Evolutionary conservation across 1,140 invertebrate genomes (phyloP), one percentile per base, ranked within the genome.

Genomic region (Eubasilissa regina): DNA sequence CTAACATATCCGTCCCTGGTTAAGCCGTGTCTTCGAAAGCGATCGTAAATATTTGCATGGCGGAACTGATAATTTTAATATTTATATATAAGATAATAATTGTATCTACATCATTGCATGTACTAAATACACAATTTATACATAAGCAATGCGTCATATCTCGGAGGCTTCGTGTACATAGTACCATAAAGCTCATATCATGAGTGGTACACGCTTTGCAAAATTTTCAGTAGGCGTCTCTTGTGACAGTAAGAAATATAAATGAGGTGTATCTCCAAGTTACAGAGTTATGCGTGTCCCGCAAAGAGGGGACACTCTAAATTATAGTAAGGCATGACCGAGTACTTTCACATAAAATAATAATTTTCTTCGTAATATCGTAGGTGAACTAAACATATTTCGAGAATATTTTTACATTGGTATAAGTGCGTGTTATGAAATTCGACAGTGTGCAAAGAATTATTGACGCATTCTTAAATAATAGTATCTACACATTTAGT

Each of bases 231-330:
- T 62, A 53, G 75, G 75, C 79, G 75, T 60, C 55, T 44, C 25
- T 58, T 62, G 43, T 76, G 80, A 81, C 80, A 82, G 75, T 82
- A 82, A 82, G 81, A 82, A 72, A 79, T 79, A 82, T 79, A 82
- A 82, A 82, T 82, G 77, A 82, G 77, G 72, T 35, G 77, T 79
- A 82, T 79, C 81, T 82, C 51, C 13, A 77, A 51, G 13, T 53
- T 70, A 43, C 72, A 75, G 43, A 21, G 58, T 35, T 12, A 75
- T 53, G 21, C 44, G 45, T 8, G 55, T 75, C 66, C 12, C 12
- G 12, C 21, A 45, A 13, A 19, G 25, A 6, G 51, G 47, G 51
- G 62, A 60, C n/a, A n/a, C 17, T 78, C 73, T 81, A 81, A 78
- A 81, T 81, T 81, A 78, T 81, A 77, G 77, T 62, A 68, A 70